A percentile compares a stretch with the other conserved stretches of the same genome.
Evolutionary conservation across 2,888 invertebrate species (phyloP).

Genomic region (Lasioglossum malachurum): DNA sequence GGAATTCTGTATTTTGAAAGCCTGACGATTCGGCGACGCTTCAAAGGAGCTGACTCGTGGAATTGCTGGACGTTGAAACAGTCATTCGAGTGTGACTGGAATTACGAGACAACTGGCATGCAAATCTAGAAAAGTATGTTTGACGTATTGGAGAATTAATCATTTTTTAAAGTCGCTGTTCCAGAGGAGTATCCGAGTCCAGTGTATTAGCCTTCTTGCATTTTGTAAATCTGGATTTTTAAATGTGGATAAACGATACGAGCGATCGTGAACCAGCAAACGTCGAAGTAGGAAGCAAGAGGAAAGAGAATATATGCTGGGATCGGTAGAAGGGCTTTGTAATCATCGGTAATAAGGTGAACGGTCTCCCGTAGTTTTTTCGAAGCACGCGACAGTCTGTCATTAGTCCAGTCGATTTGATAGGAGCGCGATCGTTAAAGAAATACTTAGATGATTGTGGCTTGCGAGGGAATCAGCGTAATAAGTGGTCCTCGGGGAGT

Average conservation of each 20-base stretch:
- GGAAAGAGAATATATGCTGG: background rate
- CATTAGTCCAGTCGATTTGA: constrained; percentile 72
- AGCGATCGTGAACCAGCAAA: background rate
- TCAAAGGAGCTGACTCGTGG: background rate
- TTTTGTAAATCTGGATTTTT: background rate
- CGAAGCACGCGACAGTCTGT: constrained; percentile 44
- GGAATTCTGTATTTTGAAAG: background rate
- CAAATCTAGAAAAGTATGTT: background rate
- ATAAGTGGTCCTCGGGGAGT: constrained; percentile 82
- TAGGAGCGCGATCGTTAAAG: constrained; percentile 74
- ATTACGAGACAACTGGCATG: background rate
- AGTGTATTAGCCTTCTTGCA: background rate
- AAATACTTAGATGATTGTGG: constrained; percentile 83
- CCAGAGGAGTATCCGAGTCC: background rate
- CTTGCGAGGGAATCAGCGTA: constrained; percentile 80
- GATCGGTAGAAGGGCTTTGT: constrained; percentile 28
- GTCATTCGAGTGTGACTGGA: background rate
- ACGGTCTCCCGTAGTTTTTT: constrained; percentile 16
- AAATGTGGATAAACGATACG: background rate
- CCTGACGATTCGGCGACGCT: background rate
- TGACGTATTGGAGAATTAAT: background rate
- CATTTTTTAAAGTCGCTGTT: background rate
- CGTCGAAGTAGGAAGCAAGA: background rate
- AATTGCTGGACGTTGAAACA: background rate
- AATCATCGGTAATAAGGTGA: constrained; percentile 44